These are phyloP conservation scores for Cardiocondyla obscurior DNA, from an alignment of 1,140 invertebrate species.

Conservation along the genomic window DNA sequence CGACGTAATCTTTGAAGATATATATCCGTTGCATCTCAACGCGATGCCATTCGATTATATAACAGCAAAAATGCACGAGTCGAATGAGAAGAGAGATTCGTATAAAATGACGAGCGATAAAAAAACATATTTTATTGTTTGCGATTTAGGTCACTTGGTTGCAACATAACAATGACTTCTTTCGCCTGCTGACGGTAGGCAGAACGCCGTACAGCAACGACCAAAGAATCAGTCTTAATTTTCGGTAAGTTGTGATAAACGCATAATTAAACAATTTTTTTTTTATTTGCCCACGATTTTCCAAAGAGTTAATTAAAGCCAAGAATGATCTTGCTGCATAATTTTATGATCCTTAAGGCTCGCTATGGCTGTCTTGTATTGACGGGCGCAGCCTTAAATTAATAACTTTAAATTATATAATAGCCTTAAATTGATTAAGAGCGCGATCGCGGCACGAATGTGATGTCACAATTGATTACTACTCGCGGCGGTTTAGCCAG, in stretches of 20 bases:
- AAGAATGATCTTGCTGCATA: neutral
- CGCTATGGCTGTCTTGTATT: no score
- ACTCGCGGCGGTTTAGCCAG: neutral
- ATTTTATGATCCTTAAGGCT: neutral
- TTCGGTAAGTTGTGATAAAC: conserved; percentile 76
- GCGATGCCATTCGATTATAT: no score
- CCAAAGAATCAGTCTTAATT: conserved; percentile 84
- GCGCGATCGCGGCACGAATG: neutral
- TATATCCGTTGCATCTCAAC: neutral
- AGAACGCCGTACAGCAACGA: conserved; percentile 86
- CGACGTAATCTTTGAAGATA: conserved; percentile 26
- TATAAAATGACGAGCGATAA: no score
- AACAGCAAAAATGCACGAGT: no score
- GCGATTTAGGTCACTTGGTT: conserved; percentile 93
- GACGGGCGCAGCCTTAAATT: no score
- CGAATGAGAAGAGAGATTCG: no score
- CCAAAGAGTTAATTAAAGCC: neutral
- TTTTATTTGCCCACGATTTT: neutral
- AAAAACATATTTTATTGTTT: no score
- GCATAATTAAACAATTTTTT: no score
- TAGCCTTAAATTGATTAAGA: no score
- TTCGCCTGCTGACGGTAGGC: conserved; percentile 91
- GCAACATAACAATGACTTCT: conserved; percentile 87
- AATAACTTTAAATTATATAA: no score
- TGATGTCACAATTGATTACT: conserved; percentile 39